Evolutionary conservation across 2,113 vertebrate genomes (phyloP).

Genomic region (Elephas maximus): DNA sequence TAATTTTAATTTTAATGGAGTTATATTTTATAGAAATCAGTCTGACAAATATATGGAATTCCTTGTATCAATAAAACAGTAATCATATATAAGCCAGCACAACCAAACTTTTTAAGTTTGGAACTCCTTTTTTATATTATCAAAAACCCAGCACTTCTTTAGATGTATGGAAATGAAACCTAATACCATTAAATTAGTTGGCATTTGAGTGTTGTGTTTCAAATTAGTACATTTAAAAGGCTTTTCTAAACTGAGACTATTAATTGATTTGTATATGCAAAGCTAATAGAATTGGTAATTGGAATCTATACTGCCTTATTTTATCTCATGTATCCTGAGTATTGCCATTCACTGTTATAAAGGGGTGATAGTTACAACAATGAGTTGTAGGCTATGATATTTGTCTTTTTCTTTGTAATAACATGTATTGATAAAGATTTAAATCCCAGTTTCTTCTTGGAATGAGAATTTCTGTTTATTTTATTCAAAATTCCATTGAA

Average conservation of each 20-base stretch:
- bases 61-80: neutral
- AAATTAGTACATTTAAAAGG: slow-evolving; percentile 38
- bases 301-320: slow-evolving; percentile 34
- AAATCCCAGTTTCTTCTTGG: slow-evolving; percentile 42
- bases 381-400: neutral
- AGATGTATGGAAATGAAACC: slow-evolving; percentile 25
- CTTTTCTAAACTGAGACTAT: neutral
- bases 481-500: slow-evolving; percentile 50
- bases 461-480: slow-evolving; percentile 48
- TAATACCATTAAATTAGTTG: neutral
- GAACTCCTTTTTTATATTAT: neutral
- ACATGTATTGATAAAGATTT: neutral
- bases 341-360: slow-evolving; percentile 8
- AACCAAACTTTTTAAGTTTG: slow-evolving; percentile 32
- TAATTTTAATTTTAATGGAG: neutral
- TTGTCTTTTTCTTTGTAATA: slow-evolving; percentile 22
- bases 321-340: neutral
- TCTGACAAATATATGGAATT: slow-evolving; percentile 7
- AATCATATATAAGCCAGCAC: neutral
- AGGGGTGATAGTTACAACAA: neutral
- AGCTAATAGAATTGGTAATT: slow-evolving; percentile 4
- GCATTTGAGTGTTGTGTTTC: neutral
- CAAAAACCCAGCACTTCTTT: slow-evolving; percentile 16
- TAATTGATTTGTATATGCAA: slow-evolving; percentile 44
- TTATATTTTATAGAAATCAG: neutral